Evolutionary conservation across 1,140 invertebrate species (phyloP).

Genomic region (Asbolus verrucosus): DNA sequence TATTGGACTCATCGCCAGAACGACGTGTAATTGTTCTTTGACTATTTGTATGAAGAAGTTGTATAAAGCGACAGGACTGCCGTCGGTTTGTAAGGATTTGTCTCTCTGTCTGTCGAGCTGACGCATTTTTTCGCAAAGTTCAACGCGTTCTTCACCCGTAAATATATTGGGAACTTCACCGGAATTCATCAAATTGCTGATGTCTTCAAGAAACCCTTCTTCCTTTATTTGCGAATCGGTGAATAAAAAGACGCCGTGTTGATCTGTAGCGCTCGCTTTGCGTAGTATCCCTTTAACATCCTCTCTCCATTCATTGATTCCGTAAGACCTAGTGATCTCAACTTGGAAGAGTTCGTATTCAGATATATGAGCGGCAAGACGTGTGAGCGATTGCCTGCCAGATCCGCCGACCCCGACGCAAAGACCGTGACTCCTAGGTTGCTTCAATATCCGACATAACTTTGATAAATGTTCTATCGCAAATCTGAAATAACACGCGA

Average conservation of each 20-base stretch:
- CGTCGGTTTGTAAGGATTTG: conserved; percentile 91
- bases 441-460: conserved; percentile 91
- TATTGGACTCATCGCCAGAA: conserved; percentile 93
- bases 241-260: conserved; percentile 90
- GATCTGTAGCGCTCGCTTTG: conserved; percentile 84
- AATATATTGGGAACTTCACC: conserved; percentile 96
- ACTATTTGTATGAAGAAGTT: conserved; percentile 92
- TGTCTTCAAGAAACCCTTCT: conserved; percentile 93
- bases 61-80: conserved; percentile 89
- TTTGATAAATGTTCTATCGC: conserved; percentile 95
- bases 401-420: conserved; percentile 93
- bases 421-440: conserved; percentile 87
- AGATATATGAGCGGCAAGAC: conserved; percentile 91
- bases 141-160: conserved; percentile 87
- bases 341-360: conserved; percentile 94
- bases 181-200: conserved; percentile 93
- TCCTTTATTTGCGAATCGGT: conserved; percentile 82
- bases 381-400: conserved; percentile 89
- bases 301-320: conserved; percentile 88
- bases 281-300: conserved; percentile 86
- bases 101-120: conserved; percentile 91
- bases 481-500: conserved; percentile 71
- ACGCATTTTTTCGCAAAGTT: conserved; percentile 95
- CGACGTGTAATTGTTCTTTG: conserved; percentile 92
- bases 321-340: conserved; percentile 91